Conservation (phyloP, 2,888 invertebrate genomes). For the Choreutis nemorana region DNA sequence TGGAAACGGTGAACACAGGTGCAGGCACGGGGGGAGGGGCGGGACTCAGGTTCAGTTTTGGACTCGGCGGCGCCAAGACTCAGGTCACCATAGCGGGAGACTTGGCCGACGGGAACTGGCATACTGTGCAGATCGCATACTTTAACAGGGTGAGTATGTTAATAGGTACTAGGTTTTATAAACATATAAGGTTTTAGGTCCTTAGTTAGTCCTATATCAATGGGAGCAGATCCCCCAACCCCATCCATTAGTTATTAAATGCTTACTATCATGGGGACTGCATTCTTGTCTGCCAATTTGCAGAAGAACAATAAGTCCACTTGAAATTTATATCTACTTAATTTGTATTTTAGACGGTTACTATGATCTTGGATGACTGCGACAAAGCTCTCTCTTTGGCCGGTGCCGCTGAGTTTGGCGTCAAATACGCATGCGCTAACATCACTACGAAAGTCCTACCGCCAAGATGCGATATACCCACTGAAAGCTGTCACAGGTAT, state of each 20-base stretch:
- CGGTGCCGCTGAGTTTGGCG: constrained; percentile 73
- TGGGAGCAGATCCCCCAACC: too few species aligned
- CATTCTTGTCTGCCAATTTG: not conserved
- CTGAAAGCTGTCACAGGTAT: constrained; percentile 81
- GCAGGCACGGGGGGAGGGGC: constrained; percentile 40
- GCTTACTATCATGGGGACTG: too few species aligned
- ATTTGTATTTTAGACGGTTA: constrained; percentile 70
- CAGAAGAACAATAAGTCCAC: not conserved
- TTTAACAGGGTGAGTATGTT: constrained; percentile 74
- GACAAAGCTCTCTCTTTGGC: constrained; percentile 84
- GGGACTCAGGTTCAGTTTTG: constrained; percentile 85
- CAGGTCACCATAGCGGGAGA: constrained; percentile 71
- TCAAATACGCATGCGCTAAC: constrained; percentile 85
- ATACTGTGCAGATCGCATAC: constrained; percentile 83
- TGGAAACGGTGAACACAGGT: constrained; percentile 79
- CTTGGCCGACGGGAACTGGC: constrained; percentile 91
- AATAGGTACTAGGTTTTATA: not conserved
- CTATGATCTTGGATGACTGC: constrained; percentile 85
- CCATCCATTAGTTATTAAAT: too few species aligned
- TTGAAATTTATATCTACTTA: not conserved
- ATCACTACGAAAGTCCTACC: constrained; percentile 77
- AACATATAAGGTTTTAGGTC: not conserved
- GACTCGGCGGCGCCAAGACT: constrained; percentile 80
- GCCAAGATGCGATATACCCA: constrained; percentile 74
- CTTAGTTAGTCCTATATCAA: too few species aligned